These are phyloP conservation scores for Oryctolagus cuniculus DNA, from an alignment of 2,113 vertebrate species.

Conservation along the genomic window mOryCun1.1 NC_091436.1:124440001-124440500, in stretches of 20 bases:
- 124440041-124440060: not conserved
- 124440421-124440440: slow-evolving; percentile 17
- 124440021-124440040: not conserved
- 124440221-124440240: not conserved
- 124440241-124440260: not conserved
- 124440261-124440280: not conserved
- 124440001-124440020: not conserved
- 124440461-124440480: not conserved
- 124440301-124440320: not conserved
- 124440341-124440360: not conserved
- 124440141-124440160: not conserved
- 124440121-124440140: not conserved
- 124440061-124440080: not conserved
- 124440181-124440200: not conserved
- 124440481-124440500: not conserved
- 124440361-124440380: not conserved
- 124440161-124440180: not conserved
- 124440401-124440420: not conserved
- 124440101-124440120: not conserved
- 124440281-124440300: not conserved
- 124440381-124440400: no score
- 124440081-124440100: not conserved
- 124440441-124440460: not conserved
- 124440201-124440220: not conserved
- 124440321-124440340: not conserved